Evolutionary conservation across 2,797 vertebrate genomes (phyloP).

Genomic region (Ctenosaura bakeri): DNA sequence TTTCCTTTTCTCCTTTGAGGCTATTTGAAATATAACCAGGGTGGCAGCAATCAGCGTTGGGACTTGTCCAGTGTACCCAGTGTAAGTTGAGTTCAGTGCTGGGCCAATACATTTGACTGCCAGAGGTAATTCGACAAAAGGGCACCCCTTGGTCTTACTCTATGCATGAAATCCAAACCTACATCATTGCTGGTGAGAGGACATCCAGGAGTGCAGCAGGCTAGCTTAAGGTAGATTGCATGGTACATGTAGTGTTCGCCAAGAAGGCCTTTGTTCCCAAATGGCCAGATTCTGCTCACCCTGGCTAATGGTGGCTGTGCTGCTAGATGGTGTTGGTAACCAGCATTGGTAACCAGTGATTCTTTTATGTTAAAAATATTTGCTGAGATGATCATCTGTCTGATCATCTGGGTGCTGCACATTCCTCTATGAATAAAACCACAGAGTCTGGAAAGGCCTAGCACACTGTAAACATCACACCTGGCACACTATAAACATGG

Average conservation of each 20-base stretch:
- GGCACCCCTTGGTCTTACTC: not conserved
- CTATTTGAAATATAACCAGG: not conserved
- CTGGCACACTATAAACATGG: not conserved
- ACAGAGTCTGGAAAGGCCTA: not conserved
- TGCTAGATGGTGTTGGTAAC: not conserved
- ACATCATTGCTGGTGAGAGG: not conserved
- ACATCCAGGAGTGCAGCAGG: not conserved
- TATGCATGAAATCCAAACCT: not conserved
- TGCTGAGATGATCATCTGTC: not conserved
- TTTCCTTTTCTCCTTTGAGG: not conserved
- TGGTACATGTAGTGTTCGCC: not conserved
- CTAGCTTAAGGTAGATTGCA: not conserved
- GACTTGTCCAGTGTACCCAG: no score
- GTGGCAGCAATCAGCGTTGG: not conserved
- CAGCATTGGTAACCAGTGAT: not conserved
- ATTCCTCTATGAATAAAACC: not conserved
- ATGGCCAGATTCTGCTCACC: not conserved
- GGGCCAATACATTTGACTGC: not conserved
- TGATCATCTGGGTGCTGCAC: not conserved
- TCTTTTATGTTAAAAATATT: not conserved
- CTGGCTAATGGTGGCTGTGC: not conserved
- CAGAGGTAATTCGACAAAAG: not conserved
- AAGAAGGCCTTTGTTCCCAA: not conserved
- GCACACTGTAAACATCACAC: no score
- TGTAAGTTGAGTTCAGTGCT: no score